These are phyloP conservation scores for Hanleya hanleyi DNA, from an alignment of 2,888 invertebrate genomes.

Conservation along the genomic window DNA sequence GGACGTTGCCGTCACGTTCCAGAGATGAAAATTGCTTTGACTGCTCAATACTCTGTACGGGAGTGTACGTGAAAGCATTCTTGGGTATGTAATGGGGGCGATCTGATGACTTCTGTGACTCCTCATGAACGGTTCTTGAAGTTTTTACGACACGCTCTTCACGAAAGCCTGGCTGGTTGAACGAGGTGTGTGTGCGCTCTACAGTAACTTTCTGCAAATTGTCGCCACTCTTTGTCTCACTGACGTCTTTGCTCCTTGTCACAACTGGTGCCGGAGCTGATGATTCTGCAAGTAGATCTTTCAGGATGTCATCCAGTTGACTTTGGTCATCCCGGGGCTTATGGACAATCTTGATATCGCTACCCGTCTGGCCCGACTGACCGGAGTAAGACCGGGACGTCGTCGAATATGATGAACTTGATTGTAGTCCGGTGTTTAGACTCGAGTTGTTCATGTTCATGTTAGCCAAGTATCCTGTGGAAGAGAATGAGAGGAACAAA, in stretches of 20 bases:
- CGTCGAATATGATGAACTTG: too few species aligned
- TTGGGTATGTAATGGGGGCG: slow-evolving; percentile 32
- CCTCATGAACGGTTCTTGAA: neutral
- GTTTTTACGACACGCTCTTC: slow-evolving; percentile 34
- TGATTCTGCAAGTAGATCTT: slow-evolving; percentile 69
- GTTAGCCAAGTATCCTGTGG: too few species aligned
- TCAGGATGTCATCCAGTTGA: slow-evolving; percentile 70
- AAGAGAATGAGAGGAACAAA: too few species aligned
- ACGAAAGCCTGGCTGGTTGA: slow-evolving; percentile 54
- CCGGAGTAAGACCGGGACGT: too few species aligned
- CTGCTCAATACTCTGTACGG: slow-evolving; percentile 31
- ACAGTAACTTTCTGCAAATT: slow-evolving; percentile 46
- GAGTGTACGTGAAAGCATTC: slow-evolving; percentile 65
- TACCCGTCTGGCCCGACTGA: too few species aligned
- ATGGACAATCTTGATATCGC: too few species aligned
- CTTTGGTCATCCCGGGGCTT: too few species aligned
- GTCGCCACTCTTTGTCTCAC: neutral
- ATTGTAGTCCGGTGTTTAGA: too few species aligned
- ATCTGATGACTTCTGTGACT: neutral
- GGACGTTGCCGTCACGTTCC: slow-evolving; percentile 28
- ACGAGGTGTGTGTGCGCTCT: slow-evolving; percentile 60
- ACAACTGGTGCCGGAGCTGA: slow-evolving; percentile 47
- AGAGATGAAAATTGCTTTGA: slow-evolving; percentile 25
- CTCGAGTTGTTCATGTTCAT: too few species aligned
- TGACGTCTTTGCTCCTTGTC: slow-evolving; percentile 27